Conservation (phyloP, 92 coral and sea anemone genomes). For the Anthopleura xanthogrammica region DNA sequence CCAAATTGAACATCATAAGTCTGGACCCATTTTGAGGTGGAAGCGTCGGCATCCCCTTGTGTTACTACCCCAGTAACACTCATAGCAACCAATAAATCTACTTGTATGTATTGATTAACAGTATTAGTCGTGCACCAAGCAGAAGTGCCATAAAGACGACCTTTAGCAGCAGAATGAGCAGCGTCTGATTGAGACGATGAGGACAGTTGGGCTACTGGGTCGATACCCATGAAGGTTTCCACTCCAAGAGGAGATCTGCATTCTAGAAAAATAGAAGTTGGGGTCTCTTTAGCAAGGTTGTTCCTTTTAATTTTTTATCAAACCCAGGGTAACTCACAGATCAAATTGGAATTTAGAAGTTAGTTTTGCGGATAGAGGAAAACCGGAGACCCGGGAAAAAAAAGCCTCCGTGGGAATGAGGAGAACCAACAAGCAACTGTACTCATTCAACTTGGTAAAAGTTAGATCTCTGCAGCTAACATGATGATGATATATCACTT, state of each 20-base stretch:
- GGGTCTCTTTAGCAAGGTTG: neutral
- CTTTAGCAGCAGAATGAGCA: constrained; percentile 1
- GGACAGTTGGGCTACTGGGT: constrained; percentile 5
- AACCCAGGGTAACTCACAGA: too few relatives aligned
- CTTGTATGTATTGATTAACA: constrained; percentile 3
- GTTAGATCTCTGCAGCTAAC: too few relatives aligned
- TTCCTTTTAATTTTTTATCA: too few relatives aligned
- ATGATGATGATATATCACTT: too few relatives aligned
- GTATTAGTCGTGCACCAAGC: constrained; percentile 11
- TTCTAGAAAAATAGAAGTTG: neutral
- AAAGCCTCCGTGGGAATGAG: too few relatives aligned
- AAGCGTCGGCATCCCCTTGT: neutral
- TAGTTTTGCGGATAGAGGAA: too few relatives aligned
- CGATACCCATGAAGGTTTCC: constrained; percentile 2
- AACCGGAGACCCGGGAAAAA: too few relatives aligned
- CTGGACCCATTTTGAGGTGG: constrained; percentile 7
- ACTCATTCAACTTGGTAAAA: too few relatives aligned
- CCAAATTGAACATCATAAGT: constrained; percentile 15
- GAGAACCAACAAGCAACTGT: too few relatives aligned
- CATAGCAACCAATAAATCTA: neutral
- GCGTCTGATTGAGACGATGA: constrained; percentile 9
- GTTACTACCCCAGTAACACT: constrained; percentile 7
- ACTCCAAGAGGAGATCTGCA: constrained; percentile 10
- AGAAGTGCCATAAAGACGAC: neutral
- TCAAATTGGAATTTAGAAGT: too few relatives aligned